Base-by-base conservation (phyloP, 2,888 invertebrate genomes). In the Unio pictorum region DNA sequence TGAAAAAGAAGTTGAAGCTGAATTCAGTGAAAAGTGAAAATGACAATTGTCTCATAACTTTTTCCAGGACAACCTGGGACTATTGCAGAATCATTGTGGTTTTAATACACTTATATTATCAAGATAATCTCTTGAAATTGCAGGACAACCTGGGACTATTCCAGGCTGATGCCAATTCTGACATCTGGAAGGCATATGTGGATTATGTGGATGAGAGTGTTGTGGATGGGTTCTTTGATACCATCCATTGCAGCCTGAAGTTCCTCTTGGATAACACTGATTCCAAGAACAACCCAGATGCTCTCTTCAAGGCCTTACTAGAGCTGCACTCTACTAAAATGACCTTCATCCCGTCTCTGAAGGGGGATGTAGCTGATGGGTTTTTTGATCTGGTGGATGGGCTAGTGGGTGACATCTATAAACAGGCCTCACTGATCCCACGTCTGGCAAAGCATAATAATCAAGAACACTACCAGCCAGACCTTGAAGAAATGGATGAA, bases 181-280 rank as follows among this genome's bases (percentile, higher is more conserved):
- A 92, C 65, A 91, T 91, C 62, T 98, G 98, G 98, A 90, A 93
- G 64, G 94, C 94, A 68, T 98, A 98, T 89, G 94, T 97, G 0
- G 93, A 93, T 66, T 96, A 95, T 89, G 93, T 98, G 8, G 98
- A 98, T 89, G 93, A 93, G 69, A 94, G 97, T 83, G 93, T 97
- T 20, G 93, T 94, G 73, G 95, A 95, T 84, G 95, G 95, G 64
- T 92, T 98, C 64, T 93, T 96, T 75, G 94, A 94, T 86, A 90
- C 88, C n/a, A 88, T 90, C 65, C 86, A 87, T 79, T 93, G 91
- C 81, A 96, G 96, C 88, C 92, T 98, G 85, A 95, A 95, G 34
- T 98, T 97, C 88, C 92, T 98, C 78, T 93, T 95, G 59, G 97
- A 97, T 87, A 96, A 97, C 86, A 97, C 98, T 93, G 96, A 97